phyloP scores from a whole-genome alignment of 1,140 invertebrate genomes.

The Bactericera cockerelli region DNA sequence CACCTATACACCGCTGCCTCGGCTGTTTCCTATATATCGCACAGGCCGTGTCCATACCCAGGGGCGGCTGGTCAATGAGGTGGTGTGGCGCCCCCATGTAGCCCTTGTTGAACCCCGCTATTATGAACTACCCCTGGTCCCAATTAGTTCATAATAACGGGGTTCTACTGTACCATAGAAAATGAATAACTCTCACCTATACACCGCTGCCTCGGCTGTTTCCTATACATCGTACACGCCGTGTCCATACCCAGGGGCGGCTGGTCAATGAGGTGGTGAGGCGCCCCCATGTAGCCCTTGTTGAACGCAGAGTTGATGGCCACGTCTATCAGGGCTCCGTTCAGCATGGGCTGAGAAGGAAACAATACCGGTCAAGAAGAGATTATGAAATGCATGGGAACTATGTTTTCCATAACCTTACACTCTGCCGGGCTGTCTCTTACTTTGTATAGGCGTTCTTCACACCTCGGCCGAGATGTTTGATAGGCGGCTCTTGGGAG shows the following conservation, averaged over 20 bases:
- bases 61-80: conserved; percentile 47
- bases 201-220: neutral
- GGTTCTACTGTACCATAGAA: too few relatives aligned
- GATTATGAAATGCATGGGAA: too few relatives aligned
- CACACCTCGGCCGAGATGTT: too few relatives aligned
- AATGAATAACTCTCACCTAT: too few relatives aligned
- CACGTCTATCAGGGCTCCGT: conserved; percentile 81
- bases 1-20: neutral
- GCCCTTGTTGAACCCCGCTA: conserved; percentile 85
- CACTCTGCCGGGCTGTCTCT: too few relatives aligned
- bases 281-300: conserved; percentile 88
- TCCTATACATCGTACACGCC: conserved; percentile 5
- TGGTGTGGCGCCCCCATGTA: conserved; percentile 91
- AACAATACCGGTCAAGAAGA: too few relatives aligned
- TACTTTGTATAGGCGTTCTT: too few relatives aligned
- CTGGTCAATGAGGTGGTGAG: conserved; percentile 68
- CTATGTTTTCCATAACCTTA: too few relatives aligned
- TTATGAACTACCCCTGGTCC: too few relatives aligned
- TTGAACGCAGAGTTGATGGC: conserved; percentile 90
- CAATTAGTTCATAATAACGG: too few relatives aligned
- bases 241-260: conserved; percentile 26
- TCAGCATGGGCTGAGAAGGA: conserved; percentile 49
- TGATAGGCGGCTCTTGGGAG: too few relatives aligned
- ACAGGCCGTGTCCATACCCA: too few relatives aligned
- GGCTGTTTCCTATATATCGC: conserved; percentile 9